Base-by-base conservation (phyloP, 1,140 invertebrate genomes). In the Antheraea pernyi region DNA sequence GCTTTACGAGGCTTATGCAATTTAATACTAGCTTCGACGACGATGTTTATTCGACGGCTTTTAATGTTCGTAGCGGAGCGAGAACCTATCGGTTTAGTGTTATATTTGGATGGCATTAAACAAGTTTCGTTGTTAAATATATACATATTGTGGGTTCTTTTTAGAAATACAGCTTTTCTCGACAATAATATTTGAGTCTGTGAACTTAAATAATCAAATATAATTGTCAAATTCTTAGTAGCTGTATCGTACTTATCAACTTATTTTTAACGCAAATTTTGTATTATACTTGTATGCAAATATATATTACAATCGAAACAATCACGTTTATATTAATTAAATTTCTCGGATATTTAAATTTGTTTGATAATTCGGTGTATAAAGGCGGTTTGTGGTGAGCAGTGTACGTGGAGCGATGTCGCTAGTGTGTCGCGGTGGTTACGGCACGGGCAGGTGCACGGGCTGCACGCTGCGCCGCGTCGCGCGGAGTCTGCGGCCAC, bases 371-470 rank as follows among this genome's bases (percentile, higher is more conserved):
- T 30, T 30, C n/a, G n/a, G n/a, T n/a, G n/a, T n/a, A n/a, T n/a
- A n/a, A n/a, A n/a, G 11, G 2, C 8, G 7, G 39, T 58, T 59
- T 70, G 60, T 62, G 46, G 68, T 68, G 75, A 72, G 22, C 62
- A 64, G 62, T 36, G 61, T 63, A n/a, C 19, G 22, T 36, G 16
- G 61, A 65, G 78, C 73, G 78, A 66, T 82, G 85, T 84, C 83
- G 83, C 80, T 86, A 86, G 85, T 86, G 84, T 88, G 80, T 85
- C 82, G 84, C 77, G 76, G 77, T 76, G 77, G 81, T 80, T 76
- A 76, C 75, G 82, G 77, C 71, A 70, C 77, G 77, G 83, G 84
- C 85, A 89, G 88, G 88, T 86, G 85, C 86, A 74, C 75, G 73
- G 78, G 72, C 78, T 87, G 86, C 84, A 87, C 80, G 87, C 79